Evolutionary conservation across 1,140 invertebrate species (phyloP), one percentile per base, ranked within the genome.

Genomic region (Scaptodrosophila lebanonensis): DNA sequence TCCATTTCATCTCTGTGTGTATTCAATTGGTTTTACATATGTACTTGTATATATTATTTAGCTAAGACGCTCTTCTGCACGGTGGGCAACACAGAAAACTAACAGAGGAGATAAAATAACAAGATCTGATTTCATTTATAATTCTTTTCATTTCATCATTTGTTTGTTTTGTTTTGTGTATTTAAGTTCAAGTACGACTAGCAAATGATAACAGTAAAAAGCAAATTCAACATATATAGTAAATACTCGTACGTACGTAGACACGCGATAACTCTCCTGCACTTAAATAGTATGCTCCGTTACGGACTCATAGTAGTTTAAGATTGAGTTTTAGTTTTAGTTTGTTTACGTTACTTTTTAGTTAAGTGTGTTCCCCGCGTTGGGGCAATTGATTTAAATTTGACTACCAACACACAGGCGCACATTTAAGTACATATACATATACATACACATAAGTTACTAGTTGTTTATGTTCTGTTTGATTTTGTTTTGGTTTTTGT

Each of bases 1-100:
- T 51, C 33, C 13, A 22, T 22, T 44, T 43, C n/a, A n/a, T n/a
- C n/a, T n/a, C n/a, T n/a, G 17, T 45, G 13, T 32, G 32, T 45
- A 17, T 9, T 8, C 32, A 45, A 9, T 44, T 45, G 20, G 18
- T 25, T 30, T 13, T 45, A 36, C 9, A 36, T 36, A 36, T 27
- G 25, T 27, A 27, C 25, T 27, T 9, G 25, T 9, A 9, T 27
- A 27, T 27, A 27, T 27, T 12, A 16, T 11, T 30, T 45, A 45
- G n/a, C n/a, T n/a, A n/a, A n/a, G n/a, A n/a, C n/a, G n/a, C n/a
- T n/a, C n/a, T n/a, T n/a, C 36, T 48, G 51, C 47, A 61, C 58
- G 58, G 58, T 61, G 58, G 58, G 58, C 51, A 54, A 61, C 56
- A 47, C 45, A 61, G 49, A 43, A 61, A 61, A 48, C 42, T 36